Base-by-base conservation (phyloP, 2,888 invertebrate genomes). In the Volucella inanis region DNA sequence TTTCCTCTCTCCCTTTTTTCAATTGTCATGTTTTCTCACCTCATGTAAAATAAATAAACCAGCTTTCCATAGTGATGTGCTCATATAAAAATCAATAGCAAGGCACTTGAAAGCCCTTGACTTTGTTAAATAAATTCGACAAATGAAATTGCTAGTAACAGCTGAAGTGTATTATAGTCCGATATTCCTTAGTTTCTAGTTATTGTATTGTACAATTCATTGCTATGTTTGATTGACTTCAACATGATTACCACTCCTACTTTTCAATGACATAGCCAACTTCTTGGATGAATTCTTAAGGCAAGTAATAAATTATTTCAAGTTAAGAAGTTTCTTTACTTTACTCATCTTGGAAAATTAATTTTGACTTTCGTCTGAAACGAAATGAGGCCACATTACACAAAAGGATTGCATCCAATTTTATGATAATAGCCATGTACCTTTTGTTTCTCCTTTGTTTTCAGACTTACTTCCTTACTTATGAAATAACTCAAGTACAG, bases 381-480 rank as follows among this genome's bases (percentile, higher is more conserved):
- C 45, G 57, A 57, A 59, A 62, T 43, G 31, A 31, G 31, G 31
- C 31, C 31, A 31, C 31, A 41, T 3, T 9, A 67, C 49, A 61
- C 39, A 22, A 57, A 70, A 43, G 59, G 52, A 67, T 67, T 49
- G 47, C 49, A 15, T 18, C 39, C 65, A 78, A 82, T 82, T 82
- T 62, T 22, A 22, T 22, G 18, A 22, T 22, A 22, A 22, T 82
- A 78, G 68, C 77, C 72, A 57, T 55, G 55, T 61, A 78, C 77
- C 75, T 75, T 80, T 72, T 75, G 59, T 49, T 43, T 14, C n/a
- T 47, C 52, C 47, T 82, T 77, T 74, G 72, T 49, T 52, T 57
- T 41, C 62, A 45, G 39, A 55, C 67, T 72, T 78, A 67, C 61
- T 64, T 31, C 45, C 74, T 67, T 62, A 54, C 43, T 57, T 49